Evolutionary conservation across 2,113 vertebrate genomes (phyloP).

Genomic region (Chamaea fasciata): DNA sequence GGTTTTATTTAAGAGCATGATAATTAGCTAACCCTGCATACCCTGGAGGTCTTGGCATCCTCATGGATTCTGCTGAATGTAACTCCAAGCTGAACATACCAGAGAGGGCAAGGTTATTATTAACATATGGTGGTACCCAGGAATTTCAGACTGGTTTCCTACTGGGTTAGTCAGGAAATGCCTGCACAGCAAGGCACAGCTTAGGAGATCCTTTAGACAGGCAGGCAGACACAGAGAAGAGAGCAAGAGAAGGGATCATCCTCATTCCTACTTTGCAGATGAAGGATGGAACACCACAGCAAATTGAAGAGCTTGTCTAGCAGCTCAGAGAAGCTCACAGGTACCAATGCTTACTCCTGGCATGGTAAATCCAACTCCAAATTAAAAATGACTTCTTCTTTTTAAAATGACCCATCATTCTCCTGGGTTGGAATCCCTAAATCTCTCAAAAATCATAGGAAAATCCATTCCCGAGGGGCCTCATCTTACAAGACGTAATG

Average conservation of each 20-base stretch:
- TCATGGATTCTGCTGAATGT: neutral
- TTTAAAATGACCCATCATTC: neutral
- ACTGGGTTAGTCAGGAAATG: neutral
- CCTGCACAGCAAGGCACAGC: neutral
- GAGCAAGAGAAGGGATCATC: neutral
- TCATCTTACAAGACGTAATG: neutral
- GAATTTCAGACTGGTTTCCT: neutral
- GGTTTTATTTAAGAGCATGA: constrained; percentile 8
- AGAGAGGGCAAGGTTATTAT: neutral
- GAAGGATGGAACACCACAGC: neutral
- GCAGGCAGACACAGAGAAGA: neutral
- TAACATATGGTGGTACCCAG: neutral
- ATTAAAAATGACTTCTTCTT: neutral
- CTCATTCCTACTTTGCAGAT: neutral
- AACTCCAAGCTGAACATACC: neutral
- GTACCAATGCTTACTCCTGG: neutral
- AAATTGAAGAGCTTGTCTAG: neutral
- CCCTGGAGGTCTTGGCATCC: neutral
- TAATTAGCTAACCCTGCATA: neutral
- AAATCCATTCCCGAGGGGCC: neutral
- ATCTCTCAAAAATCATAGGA: neutral
- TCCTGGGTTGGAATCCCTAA: neutral
- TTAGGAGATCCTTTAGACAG: neutral
- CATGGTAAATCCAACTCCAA: neutral
- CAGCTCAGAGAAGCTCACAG: neutral